phyloP scores from a whole-genome alignment of 2,888 invertebrate species.

The Taphrorychus bicolor region DNA sequence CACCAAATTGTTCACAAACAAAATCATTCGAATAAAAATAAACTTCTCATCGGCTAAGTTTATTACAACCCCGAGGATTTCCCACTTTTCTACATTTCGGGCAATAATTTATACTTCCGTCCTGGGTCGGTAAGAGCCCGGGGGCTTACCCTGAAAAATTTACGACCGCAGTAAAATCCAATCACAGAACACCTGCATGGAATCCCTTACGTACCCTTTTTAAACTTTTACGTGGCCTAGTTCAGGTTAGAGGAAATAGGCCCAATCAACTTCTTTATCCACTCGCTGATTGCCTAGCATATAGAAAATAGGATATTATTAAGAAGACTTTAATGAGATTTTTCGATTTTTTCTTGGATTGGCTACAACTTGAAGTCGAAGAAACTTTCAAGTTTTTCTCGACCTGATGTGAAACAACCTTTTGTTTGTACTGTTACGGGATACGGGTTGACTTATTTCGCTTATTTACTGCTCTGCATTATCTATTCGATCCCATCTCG shows the following conservation, averaged over 20 bases:
- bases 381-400: too few relatives aligned
- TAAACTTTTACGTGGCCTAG: neutral
- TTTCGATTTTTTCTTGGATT: neutral
- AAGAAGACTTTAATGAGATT: neutral
- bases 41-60: neutral
- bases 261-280: neutral
- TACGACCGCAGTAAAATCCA: constrained; percentile 24
- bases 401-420: too few relatives aligned
- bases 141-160: constrained; percentile 24
- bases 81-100: constrained; percentile 18
- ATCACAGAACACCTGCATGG: constrained; percentile 26
- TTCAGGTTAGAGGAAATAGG: neutral
- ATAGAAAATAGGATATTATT: too few relatives aligned
- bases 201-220: neutral
- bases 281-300: neutral
- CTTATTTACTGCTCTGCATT: too few relatives aligned
- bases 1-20: neutral
- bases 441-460: too few relatives aligned
- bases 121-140: constrained; percentile 11
- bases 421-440: too few relatives aligned
- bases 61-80: constrained; percentile 9
- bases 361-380: too few relatives aligned
- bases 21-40: neutral
- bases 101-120: constrained; percentile 21
- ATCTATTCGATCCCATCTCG: too few relatives aligned